Percentiles rank a stretch among this genome's conserved stretches.
These are phyloP conservation scores for Cryptus viduatorius DNA, from an alignment of 2,888 invertebrate genomes.

Conservation along the genomic window DNA sequence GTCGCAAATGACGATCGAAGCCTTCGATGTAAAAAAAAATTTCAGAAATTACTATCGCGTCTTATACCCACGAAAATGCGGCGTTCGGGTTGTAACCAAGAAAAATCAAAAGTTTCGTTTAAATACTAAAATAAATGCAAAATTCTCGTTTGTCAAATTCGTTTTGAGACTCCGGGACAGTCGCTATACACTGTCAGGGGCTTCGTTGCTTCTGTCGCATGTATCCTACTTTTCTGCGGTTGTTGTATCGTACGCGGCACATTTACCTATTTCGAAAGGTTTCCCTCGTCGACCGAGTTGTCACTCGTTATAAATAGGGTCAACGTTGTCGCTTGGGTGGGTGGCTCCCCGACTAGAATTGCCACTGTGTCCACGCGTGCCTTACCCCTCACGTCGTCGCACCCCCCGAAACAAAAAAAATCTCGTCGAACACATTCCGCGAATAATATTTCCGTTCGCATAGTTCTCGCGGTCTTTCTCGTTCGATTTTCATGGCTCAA, in stretches of 20 bases:
- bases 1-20: too few species aligned
- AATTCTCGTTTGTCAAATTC: slow-evolving; percentile 8
- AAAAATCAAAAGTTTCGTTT: neutral
- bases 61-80: too few species aligned
- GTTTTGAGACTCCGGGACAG: neutral
- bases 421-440: neutral
- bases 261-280: slow-evolving; percentile 65
- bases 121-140: neutral
- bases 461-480: neutral
- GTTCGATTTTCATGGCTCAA: neutral
- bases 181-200: neutral
- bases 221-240: slow-evolving; percentile 2
- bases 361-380: neutral
- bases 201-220: slow-evolving; percentile 13
- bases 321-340: slow-evolving; percentile 42
- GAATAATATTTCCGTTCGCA: slow-evolving; percentile 28
- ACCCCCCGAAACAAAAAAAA: slow-evolving; percentile 2
- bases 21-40: too few species aligned
- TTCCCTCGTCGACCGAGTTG: slow-evolving; percentile 52
- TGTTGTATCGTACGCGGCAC: slow-evolving; percentile 54
- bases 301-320: slow-evolving; percentile 66
- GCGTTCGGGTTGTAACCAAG: neutral
- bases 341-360: slow-evolving; percentile 33
- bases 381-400: neutral
- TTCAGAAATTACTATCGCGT: too few species aligned